Evolutionary conservation across 2,888 invertebrate genomes (phyloP), one percentile per base, ranked within the genome.

Genomic region (Xanthorhoe designata): DNA sequence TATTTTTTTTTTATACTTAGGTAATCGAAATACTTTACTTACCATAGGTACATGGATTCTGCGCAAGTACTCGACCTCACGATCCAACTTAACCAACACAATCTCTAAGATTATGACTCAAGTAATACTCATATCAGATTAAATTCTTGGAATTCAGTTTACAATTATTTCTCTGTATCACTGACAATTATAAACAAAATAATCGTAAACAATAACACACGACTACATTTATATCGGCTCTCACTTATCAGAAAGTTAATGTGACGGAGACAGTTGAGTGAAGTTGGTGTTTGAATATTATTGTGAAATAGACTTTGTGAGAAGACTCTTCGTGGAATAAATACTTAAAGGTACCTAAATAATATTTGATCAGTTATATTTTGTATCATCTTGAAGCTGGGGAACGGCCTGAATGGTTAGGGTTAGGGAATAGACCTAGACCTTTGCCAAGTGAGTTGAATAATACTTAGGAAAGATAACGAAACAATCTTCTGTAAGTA

Each of bases 141-240:
- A 56, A n/a, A 29, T 49, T 53, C 47, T 10, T 18, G 32, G 68
- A 68, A 64, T 68, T 58, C 57, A 49, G 57, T 60, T 60, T 56
- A 65, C 51, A 51, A 54, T 45, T 19, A 52, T 35, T 58, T 57
- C 57, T 62, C 29, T 56, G 61, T 50, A 66, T 58, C 52, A 47
- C 4, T 17, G 49, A 45, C 9, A 13, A 62, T 59, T 32, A 58
- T 53, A 66, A 69, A 69, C 69, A 69, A 50, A 56, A 7, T 9
- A 54, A n/a, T 18, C 51, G 42, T 61, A 63, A 65, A 69, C 65
- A 69, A 69, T 66, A 68, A 68, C 59, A 68, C 32, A n/a, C 4
- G 1, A 45, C 3, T 51, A 51, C 53, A 65, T 66, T 68, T 66
- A 69, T 50, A 69, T 57, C 59, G 52, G 50, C 38, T 19, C 35